Evolutionary conservation across 2,113 vertebrate species (phyloP).

Genomic region (Ciconia boyciana): DNA sequence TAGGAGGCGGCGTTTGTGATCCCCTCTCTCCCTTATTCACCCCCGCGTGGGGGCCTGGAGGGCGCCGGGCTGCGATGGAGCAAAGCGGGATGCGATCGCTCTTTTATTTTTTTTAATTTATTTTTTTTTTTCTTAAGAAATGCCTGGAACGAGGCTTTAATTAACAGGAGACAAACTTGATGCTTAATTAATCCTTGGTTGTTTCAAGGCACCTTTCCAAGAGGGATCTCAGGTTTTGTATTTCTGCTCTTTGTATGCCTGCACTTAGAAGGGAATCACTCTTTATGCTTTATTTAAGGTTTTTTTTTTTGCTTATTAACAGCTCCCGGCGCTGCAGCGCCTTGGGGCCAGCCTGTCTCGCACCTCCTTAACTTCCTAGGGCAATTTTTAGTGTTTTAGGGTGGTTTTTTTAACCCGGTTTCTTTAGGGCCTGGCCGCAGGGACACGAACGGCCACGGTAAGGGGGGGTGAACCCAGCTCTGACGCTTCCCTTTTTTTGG

Average conservation of each 20-base stretch:
- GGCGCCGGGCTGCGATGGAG: not conserved
- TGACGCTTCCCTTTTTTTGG: not conserved
- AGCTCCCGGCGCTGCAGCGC: no score
- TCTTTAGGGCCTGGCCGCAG: no score
- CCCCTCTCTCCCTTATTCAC: fast-evolving
- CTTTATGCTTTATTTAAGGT: fast-evolving
- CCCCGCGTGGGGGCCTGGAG: no score
- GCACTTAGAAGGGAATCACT: fast-evolving
- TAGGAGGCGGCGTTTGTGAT: not conserved
- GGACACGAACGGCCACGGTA: no score
- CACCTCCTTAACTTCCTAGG: not conserved
- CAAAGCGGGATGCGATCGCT: no score
- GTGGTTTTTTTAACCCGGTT: fast-evolving
- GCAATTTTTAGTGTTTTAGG: not conserved
- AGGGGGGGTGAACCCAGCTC: no score
- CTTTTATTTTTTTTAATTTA: no score
- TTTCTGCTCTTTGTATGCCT: fast-evolving
- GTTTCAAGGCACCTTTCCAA: not conserved
- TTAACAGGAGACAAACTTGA: fast-evolving
- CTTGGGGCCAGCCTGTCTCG: fast-evolving
- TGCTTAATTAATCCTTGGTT: not conserved
- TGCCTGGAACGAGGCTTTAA: fast-evolving
- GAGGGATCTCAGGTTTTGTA: no score
- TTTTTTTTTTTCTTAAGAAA: not conserved
- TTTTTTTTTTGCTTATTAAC: no score